Base-by-base conservation (phyloP, 2,113 vertebrate species). In the Hemichromis elongatus region DNA sequence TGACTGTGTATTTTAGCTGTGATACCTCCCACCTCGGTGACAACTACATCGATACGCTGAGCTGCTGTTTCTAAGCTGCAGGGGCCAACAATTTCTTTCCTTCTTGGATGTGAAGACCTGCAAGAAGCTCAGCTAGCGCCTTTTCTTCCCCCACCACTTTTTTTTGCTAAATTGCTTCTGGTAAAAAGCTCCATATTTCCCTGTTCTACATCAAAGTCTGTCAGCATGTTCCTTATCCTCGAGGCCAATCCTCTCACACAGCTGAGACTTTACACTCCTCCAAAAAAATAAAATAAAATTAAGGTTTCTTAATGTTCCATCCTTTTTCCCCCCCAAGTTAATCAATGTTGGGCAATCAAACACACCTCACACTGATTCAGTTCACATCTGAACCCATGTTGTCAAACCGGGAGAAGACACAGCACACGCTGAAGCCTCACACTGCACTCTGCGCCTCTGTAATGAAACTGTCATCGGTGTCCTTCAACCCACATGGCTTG, bases 401-500 rank as follows among this genome's bases (percentile, higher is more conserved):
- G 45, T 88, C 37, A 50, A 75, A 24, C 12, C 1, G n/a, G 70
- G 70, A 55, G 37, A 77, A 50, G 80, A 45, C 28, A 21, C 45
- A 56, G 81, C 40, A 56, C 79, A 85, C 59, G 53, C 45, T 10
- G 47, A 4, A 50, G 35, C 35, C 52, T 79, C 19, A 33, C 53
- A 3, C 81, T 47, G 56, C 47, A 19, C 80, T 81, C 81, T 70
- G 85, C 52, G 26, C 88, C 73, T 24, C 73, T 80, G 79, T 63
- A 86, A 87, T 90, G 81, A 90, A 91, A 78, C 84, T 80, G 84
- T 88, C 90, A 82, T 26, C 77, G 81, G 79, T 88, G 85, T 91
- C 91, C 89, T 84, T 87, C 87, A 90, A 59, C 57, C 68, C 81
- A 81, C 89, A 63, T 54, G 84, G 54, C 80, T 66, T 40, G 86